Base-by-base conservation (phyloP, 2,113 vertebrate genomes). In the Triplophysa tibetana region DNA sequence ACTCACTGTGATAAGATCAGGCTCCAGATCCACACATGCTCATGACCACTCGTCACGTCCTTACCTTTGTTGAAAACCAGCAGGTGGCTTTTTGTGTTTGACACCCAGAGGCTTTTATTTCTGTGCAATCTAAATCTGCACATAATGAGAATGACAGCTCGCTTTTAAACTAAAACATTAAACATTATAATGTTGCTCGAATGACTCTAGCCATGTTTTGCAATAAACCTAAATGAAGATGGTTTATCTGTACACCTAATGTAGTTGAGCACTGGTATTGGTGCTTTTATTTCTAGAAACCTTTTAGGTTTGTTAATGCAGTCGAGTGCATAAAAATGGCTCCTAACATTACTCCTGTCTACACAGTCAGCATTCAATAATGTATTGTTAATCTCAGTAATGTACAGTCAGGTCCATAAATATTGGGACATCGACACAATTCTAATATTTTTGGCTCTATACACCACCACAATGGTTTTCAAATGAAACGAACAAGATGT, bases 21-120 rank as follows among this genome's bases (percentile, higher is more conserved):
- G 17, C 13, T 74, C 23, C 11, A 29, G 13, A 56, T 77, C 70
- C 70, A 82, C n/a, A 9, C 75, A 19, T 23, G 54, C 56, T 61
- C 54, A 73, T 84, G 63, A 29, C 77, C 83, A 60, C 24, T 50
- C 79, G 67, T 68, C 48, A 16, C 48, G n/a, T 70, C 78, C 75
- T 58, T 65, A 70, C 12, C 62, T 80, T 80, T 85, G 77, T 84
- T 88, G 86, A 1, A 87, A 91, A 91, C 89, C 86, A 89, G 81
- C 91, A 92, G 92, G 87, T 91, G 91, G 77, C 64, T 83, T 48
- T 75, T 82, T 54, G 86, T 84, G 72, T 70, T 78, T 7, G 7
- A 56, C 65, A 79, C 45, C 19, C 81, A 86, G 14, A 13, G 86
- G 69, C 79, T 82, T 86, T 62, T 88, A 77, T 85, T 84, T 86